Evolutionary conservation across 2,113 vertebrate species (phyloP).

Genomic region (Sardina pilchardus): DNA sequence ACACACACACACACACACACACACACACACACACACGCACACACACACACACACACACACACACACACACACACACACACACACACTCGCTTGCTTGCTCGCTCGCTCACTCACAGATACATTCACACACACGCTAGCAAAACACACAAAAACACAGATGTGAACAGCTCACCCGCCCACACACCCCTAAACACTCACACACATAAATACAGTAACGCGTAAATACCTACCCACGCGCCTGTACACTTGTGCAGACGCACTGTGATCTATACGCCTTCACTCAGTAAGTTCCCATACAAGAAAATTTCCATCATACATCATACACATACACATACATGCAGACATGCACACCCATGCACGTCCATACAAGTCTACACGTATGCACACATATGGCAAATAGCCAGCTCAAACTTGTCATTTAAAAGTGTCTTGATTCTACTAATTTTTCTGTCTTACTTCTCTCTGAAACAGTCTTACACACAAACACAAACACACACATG

Average conservation of each 20-base stretch:
- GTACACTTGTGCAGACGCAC: constrained; percentile 34
- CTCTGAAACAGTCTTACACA: background rate
- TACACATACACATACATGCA: background rate
- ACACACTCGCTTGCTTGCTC: constrained; percentile 18
- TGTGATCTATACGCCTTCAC: constrained; percentile 36
- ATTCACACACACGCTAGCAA: constrained; percentile 32
- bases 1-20: constrained; percentile 32
- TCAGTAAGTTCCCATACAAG: constrained; percentile 32
- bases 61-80: constrained; percentile 22
- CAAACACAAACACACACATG: background rate
- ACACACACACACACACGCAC: constrained; percentile 14
- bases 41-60: constrained; percentile 31
- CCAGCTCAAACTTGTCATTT: too few relatives aligned
- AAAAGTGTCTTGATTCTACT: too few relatives aligned
- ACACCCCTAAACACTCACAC: constrained; percentile 45
- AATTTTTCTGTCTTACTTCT: background rate
- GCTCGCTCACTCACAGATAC: constrained; percentile 21
- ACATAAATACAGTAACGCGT: constrained; percentile 45
- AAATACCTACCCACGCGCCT: constrained; percentile 51
- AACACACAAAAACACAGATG: constrained; percentile 50
- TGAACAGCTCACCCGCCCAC: constrained; percentile 47
- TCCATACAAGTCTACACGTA: background rate
- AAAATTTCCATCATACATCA: constrained; percentile 23
- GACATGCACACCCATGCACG: background rate
- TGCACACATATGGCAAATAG: too few relatives aligned